A percentile compares a stretch with the other conserved stretches of the same genome.
Evolutionary conservation across 1,140 invertebrate species (phyloP).

Genomic region (Babylonia areolata): DNA sequence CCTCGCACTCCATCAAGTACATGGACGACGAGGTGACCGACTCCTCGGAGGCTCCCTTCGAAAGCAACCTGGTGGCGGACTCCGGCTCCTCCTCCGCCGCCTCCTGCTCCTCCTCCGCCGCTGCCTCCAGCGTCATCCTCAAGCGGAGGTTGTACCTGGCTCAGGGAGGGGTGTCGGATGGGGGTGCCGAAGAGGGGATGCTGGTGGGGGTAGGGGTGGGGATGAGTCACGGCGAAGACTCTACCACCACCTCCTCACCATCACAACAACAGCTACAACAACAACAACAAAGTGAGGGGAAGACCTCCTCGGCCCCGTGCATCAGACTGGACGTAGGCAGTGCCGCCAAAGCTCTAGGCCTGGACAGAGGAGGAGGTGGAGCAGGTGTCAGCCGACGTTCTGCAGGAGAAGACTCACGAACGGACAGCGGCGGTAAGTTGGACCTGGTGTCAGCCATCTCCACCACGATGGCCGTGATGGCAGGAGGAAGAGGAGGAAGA

Average conservation of each 20-base stretch:
- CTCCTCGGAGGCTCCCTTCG: constrained; percentile 54
- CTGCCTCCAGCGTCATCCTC: constrained; percentile 35
- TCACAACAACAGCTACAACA: too few species aligned
- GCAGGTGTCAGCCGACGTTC: not conserved
- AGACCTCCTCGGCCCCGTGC: not conserved
- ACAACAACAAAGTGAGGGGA: not conserved
- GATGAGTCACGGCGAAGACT: not conserved
- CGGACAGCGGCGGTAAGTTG: not conserved
- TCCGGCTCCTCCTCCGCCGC: constrained; percentile 58
- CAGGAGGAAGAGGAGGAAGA: too few species aligned
- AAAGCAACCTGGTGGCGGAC: constrained; percentile 67
- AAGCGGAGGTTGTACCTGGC: constrained; percentile 66
- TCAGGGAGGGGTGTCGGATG: too few species aligned
- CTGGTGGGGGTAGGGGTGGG: constrained; percentile 5
- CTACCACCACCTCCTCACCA: too few species aligned
- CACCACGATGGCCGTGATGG: not conserved
- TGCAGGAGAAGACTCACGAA: not conserved
- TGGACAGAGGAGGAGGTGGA: not conserved
- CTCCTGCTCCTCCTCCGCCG: too few species aligned
- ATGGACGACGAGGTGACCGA: constrained; percentile 74
- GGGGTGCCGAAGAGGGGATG: too few species aligned
- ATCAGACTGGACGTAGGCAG: too few species aligned
- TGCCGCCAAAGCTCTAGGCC: too few species aligned
- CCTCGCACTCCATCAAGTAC: constrained; percentile 72
- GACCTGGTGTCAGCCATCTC: not conserved